These are phyloP conservation scores for Agrochola litura DNA, from an alignment of 2,888 invertebrate genomes.

Conservation along the genomic window DNA sequence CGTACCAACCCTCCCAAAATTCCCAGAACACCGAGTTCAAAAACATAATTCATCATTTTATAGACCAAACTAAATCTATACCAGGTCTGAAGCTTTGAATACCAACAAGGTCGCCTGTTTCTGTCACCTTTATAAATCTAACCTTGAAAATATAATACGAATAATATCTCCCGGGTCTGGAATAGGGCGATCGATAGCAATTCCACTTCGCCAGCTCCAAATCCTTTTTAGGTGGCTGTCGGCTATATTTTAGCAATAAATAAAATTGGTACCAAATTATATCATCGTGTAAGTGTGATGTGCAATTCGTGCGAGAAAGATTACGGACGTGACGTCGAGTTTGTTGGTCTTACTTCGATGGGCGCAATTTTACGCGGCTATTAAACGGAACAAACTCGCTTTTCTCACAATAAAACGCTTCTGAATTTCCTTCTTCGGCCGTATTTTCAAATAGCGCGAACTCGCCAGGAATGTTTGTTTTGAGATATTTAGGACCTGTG, in stretches of 20 bases:
- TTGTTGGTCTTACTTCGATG: slow-evolving; percentile 70
- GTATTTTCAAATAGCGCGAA: slow-evolving; percentile 79
- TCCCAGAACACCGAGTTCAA: background rate
- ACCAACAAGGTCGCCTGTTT: slow-evolving; percentile 31
- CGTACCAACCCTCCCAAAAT: background rate
- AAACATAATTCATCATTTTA: slow-evolving; percentile 26
- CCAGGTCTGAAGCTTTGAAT: slow-evolving; percentile 24
- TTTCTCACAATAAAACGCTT: slow-evolving; percentile 80
- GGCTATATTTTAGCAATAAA: slow-evolving; percentile 69
- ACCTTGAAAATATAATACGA: slow-evolving; percentile 62
- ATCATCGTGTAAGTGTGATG: slow-evolving; percentile 72
- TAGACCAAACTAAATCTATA: slow-evolving; percentile 32
- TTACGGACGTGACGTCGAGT: slow-evolving; percentile 78
- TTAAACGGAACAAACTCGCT: slow-evolving; percentile 77
- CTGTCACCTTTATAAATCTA: slow-evolving; percentile 36
- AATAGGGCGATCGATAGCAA: slow-evolving; percentile 62
- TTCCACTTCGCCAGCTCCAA: slow-evolving; percentile 57
- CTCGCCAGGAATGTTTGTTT: slow-evolving; percentile 81
- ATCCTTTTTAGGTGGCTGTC: slow-evolving; percentile 65
- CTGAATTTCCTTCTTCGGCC: slow-evolving; percentile 76
- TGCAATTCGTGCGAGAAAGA: slow-evolving; percentile 80
- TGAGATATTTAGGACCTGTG: slow-evolving; percentile 77
- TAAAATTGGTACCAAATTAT: slow-evolving; percentile 73
- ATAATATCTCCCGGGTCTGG: slow-evolving; percentile 43
- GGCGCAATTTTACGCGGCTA: slow-evolving; percentile 79